Base-by-base conservation (phyloP, 2,888 invertebrate genomes). In the Drosophila atroscutellata region DNA sequence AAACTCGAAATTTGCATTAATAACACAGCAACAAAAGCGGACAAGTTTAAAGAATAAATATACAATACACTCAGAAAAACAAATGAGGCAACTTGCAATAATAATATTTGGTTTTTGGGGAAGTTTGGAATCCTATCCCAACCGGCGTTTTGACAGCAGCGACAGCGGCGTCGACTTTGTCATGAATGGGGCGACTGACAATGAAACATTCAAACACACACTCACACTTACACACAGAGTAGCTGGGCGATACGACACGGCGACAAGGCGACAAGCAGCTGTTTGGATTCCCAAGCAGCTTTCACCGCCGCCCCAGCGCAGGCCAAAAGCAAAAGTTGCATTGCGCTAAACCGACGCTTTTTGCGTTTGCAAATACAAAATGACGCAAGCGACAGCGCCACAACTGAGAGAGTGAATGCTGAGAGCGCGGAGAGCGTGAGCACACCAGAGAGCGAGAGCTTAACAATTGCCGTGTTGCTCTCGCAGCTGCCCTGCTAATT, bases 201-300 rank as follows among this genome's bases (percentile, higher is more conserved):
- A 89, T 89, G 90, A 89, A 87, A 88, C 88, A 70, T 64, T 47
- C 52, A 70, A 39, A 59, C 52, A 64, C 49, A 68, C 30, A 61
- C 50, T 51, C 42, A 30, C 8, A 26, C 26, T 26, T n/a, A 39
- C 39, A 39, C 39, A 42, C 5, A 20, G 2, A 52, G 37, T 51
- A 64, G 51, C 54, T 45, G 47, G 54, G 47, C 52, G 39, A 18
- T 30, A 71, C 77, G 47, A 86, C 84, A 75, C 39, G 65, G 80
- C 87, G 68, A 71, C 88, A 89, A 66, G 68, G 77, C 85, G 62
- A 71, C 85, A 81, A 89, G 85, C 90, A 86, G 86, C 86, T 86
- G 90, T 88, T 86, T 88, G 83, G 81, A 72, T 89, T 86, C 90
- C 70, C 89, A 89, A 80, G 51, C 75, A 87, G 85, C 91, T 91